Evolutionary conservation across 2,797 vertebrate species (phyloP).

Genomic region (Coregonus ussuriensis): DNA sequence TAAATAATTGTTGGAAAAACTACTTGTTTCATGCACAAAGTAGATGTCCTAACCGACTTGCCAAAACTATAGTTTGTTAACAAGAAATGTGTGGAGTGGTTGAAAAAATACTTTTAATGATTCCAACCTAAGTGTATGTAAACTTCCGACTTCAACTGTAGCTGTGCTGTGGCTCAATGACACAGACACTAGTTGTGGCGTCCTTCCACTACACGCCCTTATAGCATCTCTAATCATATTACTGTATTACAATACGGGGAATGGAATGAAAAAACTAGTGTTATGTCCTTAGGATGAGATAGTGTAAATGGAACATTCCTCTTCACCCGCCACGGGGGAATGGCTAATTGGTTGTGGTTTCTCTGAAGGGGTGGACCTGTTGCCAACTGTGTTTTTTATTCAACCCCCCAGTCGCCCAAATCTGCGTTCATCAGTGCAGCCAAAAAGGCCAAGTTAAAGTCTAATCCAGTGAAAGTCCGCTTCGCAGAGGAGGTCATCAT

Average conservation of each 20-base stretch:
- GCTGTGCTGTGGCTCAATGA: conserved; percentile 45
- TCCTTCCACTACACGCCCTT: conserved; percentile 35
- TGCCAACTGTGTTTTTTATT: conserved; percentile 35
- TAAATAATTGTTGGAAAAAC: too few species aligned
- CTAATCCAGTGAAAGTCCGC: conserved; percentile 97
- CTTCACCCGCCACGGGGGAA: neutral
- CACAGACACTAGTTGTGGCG: conserved; percentile 25
- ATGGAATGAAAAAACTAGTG: conserved; percentile 27
- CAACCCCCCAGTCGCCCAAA: conserved; percentile 88
- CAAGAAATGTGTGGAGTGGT: too few species aligned
- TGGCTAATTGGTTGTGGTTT: conserved; percentile 3
- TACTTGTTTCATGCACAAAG: too few species aligned
- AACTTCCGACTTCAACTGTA: neutral
- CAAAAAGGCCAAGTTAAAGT: conserved; percentile 98
- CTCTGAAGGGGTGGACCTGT: conserved; percentile 14
- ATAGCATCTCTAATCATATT: conserved; percentile 44
- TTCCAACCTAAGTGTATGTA: too few species aligned
- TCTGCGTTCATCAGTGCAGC: conserved; percentile 99
- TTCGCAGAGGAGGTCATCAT: conserved; percentile 98
- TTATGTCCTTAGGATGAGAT: conserved; percentile 49
- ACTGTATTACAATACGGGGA: conserved; percentile 8
- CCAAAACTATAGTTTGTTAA: too few species aligned
- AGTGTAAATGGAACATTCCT: conserved; percentile 28
- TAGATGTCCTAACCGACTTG: too few species aligned
- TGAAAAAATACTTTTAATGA: too few species aligned